Evolutionary conservation across 2,888 invertebrate species (phyloP).

Genomic region (Spicauda simplicius): DNA sequence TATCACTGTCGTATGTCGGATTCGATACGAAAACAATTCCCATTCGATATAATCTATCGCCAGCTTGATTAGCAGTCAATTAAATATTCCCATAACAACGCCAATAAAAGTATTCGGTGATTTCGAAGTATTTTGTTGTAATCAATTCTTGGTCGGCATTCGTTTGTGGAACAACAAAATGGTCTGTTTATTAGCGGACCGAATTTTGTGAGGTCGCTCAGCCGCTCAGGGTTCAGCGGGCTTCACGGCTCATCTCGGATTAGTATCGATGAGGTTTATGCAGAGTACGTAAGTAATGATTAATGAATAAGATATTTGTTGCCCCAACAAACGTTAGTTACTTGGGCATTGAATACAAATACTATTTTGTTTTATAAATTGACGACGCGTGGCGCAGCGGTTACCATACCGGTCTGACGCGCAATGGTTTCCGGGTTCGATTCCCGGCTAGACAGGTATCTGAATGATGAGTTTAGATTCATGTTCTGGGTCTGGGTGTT

Average conservation of each 20-base stretch:
- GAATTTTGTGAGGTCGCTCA: constrained; percentile 78
- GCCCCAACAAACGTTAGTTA: too few relatives aligned
- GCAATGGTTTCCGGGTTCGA: too few relatives aligned
- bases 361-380: too few relatives aligned
- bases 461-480: too few relatives aligned
- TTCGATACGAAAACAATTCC: constrained; percentile 48
- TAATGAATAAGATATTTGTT: too few relatives aligned
- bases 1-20: constrained; percentile 55
- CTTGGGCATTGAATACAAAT: too few relatives aligned
- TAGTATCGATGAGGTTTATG: constrained; percentile 15
- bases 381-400: too few relatives aligned
- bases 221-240: constrained; percentile 36
- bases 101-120: constrained; percentile 81
- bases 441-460: too few relatives aligned
- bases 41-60: constrained; percentile 50
- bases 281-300: neutral
- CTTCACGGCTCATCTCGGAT: constrained; percentile 29
- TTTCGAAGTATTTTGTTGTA: constrained; percentile 82
- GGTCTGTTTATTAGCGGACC: constrained; percentile 80
- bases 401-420: too few relatives aligned
- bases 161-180: constrained; percentile 74
- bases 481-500: too few relatives aligned
- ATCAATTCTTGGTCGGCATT: constrained; percentile 81
- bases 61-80: constrained; percentile 78
- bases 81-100: constrained; percentile 78